Percentiles rank a stretch among this genome's conserved stretches.
These are phyloP conservation scores for Drosophila kohkoa DNA, from an alignment of 1,140 invertebrate species.

Conservation along the genomic window DNA sequence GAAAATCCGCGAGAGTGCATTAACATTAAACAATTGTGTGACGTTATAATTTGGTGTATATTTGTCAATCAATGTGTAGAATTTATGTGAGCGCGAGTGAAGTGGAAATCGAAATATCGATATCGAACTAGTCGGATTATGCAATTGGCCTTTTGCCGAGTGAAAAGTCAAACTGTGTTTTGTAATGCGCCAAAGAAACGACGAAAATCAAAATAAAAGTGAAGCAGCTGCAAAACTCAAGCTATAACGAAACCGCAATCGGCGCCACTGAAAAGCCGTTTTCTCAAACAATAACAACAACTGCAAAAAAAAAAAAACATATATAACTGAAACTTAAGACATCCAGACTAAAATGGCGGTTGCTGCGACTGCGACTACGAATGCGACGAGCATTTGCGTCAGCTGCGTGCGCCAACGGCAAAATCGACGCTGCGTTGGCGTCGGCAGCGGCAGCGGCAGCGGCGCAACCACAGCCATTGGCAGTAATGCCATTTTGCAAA, in stretches of 20 bases:
- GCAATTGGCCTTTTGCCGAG: constrained; percentile 47
- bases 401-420: constrained; percentile 61
- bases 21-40: constrained; percentile 16
- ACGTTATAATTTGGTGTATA: constrained; percentile 15
- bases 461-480: constrained; percentile 39
- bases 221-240: constrained; percentile 54
- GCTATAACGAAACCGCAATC: constrained; percentile 39
- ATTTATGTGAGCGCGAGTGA: constrained; percentile 11
- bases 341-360: constrained; percentile 66
- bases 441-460: constrained; percentile 29
- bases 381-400: constrained; percentile 52
- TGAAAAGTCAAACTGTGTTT: constrained; percentile 39
- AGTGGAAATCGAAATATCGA: constrained; percentile 6
- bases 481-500: constrained; percentile 63
- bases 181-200: constrained; percentile 36
- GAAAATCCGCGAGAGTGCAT: constrained; percentile 55
- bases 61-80: constrained; percentile 27
- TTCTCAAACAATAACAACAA: constrained; percentile 31
- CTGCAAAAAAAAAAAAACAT: constrained; percentile 18
- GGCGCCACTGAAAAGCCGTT: constrained; percentile 67
- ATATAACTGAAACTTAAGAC: constrained; percentile 48
- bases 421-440: constrained; percentile 48
- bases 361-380: constrained; percentile 25
- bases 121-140: constrained; percentile 35
- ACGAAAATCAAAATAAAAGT: constrained; percentile 44